Conservation (phyloP, 2,888 invertebrate genomes). For the Chymomyza fuscimana region DNA sequence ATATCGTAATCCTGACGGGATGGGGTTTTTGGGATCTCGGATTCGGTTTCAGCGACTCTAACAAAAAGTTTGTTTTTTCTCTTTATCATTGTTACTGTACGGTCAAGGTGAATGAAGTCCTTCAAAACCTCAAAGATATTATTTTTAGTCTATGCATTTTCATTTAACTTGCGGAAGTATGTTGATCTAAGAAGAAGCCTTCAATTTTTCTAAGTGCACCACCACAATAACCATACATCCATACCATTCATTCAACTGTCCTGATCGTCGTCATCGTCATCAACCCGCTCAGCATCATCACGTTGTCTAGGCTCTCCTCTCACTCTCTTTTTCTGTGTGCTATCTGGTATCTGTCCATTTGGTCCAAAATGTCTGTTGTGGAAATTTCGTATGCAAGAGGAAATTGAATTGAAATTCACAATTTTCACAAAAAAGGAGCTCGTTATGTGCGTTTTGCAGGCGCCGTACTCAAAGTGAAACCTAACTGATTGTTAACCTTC, state of each 20-base stretch:
- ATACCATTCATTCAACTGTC: conserved; percentile 43
- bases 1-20: too few relatives aligned
- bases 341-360: conserved; percentile 20
- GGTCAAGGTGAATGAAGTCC: too few relatives aligned
- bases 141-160: too few relatives aligned
- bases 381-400: conserved; percentile 65
- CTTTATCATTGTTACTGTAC: too few relatives aligned
- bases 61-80: too few relatives aligned
- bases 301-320: background rate
- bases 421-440: conserved; percentile 72
- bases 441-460: conserved; percentile 69
- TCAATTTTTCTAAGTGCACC: background rate
- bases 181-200: too few relatives aligned
- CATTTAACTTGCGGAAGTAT: too few relatives aligned
- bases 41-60: too few relatives aligned
- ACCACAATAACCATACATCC: background rate
- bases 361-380: conserved; percentile 16
- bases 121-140: too few relatives aligned
- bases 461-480: conserved; percentile 40
- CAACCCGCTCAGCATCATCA: background rate
- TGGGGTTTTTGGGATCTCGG: too few relatives aligned
- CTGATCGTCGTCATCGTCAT: conserved; percentile 12
- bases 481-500: background rate
- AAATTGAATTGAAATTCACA: conserved; percentile 76
- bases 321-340: conserved; percentile 10